Evolutionary conservation across 2,888 invertebrate genomes (phyloP).

Genomic region (Papilio gigon): DNA sequence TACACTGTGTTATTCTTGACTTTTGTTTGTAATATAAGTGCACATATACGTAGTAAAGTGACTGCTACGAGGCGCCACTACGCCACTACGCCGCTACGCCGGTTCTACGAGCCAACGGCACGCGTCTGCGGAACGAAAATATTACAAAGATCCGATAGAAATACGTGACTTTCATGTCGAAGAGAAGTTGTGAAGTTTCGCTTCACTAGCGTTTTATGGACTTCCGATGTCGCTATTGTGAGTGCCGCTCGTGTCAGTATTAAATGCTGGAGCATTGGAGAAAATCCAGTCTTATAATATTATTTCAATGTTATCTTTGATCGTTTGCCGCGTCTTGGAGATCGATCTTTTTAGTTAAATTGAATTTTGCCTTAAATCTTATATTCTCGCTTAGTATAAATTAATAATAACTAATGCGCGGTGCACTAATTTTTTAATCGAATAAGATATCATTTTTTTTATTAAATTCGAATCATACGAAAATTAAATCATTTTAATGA

Average conservation of each 20-base stretch:
- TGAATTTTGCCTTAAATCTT: background rate
- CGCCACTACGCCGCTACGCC: slow-evolving; percentile 19
- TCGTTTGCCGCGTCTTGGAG: background rate
- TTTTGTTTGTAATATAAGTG: slow-evolving; percentile 25
- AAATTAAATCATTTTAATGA: background rate
- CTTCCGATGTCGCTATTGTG: slow-evolving; percentile 38
- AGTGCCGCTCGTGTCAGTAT: slow-evolving; percentile 31
- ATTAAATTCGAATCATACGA: background rate
- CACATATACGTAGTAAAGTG: slow-evolving; percentile 14
- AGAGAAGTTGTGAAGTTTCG: slow-evolving; percentile 34
- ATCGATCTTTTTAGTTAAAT: background rate
- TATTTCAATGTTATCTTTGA: slow-evolving; percentile 18
- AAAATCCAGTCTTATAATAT: slow-evolving; percentile 15
- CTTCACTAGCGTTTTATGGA: slow-evolving; percentile 38
- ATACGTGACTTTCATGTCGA: slow-evolving; percentile 39
- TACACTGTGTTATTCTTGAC: background rate
- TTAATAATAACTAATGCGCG: too few species aligned
- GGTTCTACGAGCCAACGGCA: slow-evolving; percentile 22
- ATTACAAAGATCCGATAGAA: slow-evolving; percentile 41
- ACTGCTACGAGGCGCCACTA: slow-evolving; percentile 20
- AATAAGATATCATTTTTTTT: background rate
- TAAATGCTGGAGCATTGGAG: slow-evolving; percentile 22
- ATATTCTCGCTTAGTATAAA: too few species aligned
- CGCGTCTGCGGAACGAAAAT: slow-evolving; percentile 35
- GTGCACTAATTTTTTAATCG: too few species aligned